Conservation (phyloP, 1,140 invertebrate genomes). For the Cepaea nemoralis region DNA sequence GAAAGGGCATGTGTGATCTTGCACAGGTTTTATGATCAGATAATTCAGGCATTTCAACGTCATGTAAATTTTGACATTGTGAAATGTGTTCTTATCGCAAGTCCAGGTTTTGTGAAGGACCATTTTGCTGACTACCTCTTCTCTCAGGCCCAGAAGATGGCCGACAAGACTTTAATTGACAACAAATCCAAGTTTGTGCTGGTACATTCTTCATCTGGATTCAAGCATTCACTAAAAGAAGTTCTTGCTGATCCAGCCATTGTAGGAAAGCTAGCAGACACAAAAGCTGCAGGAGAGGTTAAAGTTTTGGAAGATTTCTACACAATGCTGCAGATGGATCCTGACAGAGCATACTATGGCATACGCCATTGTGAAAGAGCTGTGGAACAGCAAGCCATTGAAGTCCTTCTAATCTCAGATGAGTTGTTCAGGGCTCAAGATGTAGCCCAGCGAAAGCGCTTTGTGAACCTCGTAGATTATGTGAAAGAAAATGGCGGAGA, state of each 20-base stretch:
- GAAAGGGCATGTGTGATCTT: constrained; percentile 92
- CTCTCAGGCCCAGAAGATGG: constrained; percentile 89
- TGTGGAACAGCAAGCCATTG: constrained; percentile 91
- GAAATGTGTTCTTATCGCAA: constrained; percentile 95
- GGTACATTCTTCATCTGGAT: constrained; percentile 96
- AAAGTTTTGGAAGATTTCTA: constrained; percentile 94
- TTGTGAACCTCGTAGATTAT: no score
- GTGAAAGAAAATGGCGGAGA: no score
- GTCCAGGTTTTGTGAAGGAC: constrained; percentile 98
- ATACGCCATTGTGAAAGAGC: constrained; percentile 90
- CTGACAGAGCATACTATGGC: constrained; percentile 97
- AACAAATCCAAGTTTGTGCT: constrained; percentile 97
- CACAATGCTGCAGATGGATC: constrained; percentile 90
- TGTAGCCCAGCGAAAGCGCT: no score
- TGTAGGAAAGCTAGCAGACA: constrained; percentile 88
- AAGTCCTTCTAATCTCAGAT: constrained; percentile 95
- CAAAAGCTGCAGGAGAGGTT: constrained; percentile 96
- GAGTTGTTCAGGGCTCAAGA: constrained; percentile 97
- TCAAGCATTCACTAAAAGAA: constrained; percentile 98
- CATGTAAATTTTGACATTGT: constrained; percentile 97
- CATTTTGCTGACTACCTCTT: constrained; percentile 97
- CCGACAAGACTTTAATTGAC: constrained; percentile 90
- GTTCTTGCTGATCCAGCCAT: constrained; percentile 93
- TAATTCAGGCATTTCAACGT: constrained; percentile 92
- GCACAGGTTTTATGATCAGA: constrained; percentile 92